Evolutionary conservation across 35 echinoderm and acorn worm genomes (phyloP).

Genomic region (Apostichopus japonicus): DNA sequence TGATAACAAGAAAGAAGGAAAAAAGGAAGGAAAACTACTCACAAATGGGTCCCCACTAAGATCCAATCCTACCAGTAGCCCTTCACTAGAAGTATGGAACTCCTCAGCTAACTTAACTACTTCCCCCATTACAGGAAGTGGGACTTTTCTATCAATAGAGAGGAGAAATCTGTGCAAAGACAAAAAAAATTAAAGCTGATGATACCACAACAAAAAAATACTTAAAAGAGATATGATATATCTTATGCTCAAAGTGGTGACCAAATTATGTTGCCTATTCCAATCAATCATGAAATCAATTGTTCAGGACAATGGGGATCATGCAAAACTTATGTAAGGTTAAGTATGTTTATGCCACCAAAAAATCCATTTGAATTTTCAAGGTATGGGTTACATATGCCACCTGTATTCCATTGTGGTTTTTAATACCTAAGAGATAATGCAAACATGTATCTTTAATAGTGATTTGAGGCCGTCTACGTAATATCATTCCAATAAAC

Average conservation of each 20-base stretch:
- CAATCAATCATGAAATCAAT: not conserved
- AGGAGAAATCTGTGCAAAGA: slow-evolving; percentile 78
- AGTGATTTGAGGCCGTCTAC: too few relatives aligned
- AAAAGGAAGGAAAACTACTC: not conserved
- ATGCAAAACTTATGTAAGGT: too few relatives aligned
- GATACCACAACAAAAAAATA: not conserved
- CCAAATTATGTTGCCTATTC: not conserved
- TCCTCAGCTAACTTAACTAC: slow-evolving; percentile 77
- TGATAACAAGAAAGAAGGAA: too few relatives aligned
- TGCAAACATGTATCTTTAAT: too few relatives aligned
- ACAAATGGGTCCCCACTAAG: slow-evolving; percentile 95
- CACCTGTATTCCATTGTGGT: too few relatives aligned
- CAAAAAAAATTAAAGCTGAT: not conserved
- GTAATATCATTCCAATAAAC: too few relatives aligned
- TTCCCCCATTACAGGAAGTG: slow-evolving; percentile 67
- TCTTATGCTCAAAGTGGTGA: not conserved
- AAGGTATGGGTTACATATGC: too few relatives aligned
- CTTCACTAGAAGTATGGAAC: slow-evolving; percentile 58
- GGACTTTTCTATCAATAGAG: slow-evolving; percentile 77
- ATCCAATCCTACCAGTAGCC: slow-evolving; percentile 76
- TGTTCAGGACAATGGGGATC: too few relatives aligned
- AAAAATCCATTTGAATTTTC: too few relatives aligned
- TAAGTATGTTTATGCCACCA: too few relatives aligned
- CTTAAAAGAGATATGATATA: not conserved
- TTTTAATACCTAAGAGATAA: too few relatives aligned